Base-by-base conservation (phyloP, 2,888 invertebrate genomes). In the Syrista parreyssii region DNA sequence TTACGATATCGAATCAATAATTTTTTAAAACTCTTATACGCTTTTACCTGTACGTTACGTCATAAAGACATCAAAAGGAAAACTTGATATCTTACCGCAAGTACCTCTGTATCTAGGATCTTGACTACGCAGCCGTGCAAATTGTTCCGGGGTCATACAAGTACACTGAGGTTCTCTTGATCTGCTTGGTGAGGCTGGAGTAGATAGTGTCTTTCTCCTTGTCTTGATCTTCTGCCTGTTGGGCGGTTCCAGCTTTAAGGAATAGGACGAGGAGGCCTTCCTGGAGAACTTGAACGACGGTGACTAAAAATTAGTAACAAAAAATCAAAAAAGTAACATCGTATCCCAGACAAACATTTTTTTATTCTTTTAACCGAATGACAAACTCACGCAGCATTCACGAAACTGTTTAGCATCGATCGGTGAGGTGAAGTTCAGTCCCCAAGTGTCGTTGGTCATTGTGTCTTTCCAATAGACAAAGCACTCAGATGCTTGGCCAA, bases 381-480 rank as follows among this genome's bases (percentile, higher is more conserved):
- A 84, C 89, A 92, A 93, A 97, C 98, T 97, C 95, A 98, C 98
- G 93, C 98, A 98, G 93, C 97, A 98, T 94, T 98, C 98, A 91
- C 97, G 94, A 92, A 99, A 99, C 92, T 98, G 97, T 93, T 98
- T 97, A 84, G 99, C 99, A 92, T 99, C 99, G 88, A 98, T 97
- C 81, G 98, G 97, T 78, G 98, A 98, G 77, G 98, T 98, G 91
- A 99, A 99, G 93, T 99, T 99, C 84, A 99, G 94, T 80, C 99
- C 99, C 99, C 99, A 99, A 72, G 99, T 99, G 92, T 98, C 98
- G 92, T 97, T 97, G 88, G 97, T 97, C 96, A 97, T 97, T 75
- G 98, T 96, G 92, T 99, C 99, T 92, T 98, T 98, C 99, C 99
- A 99, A 92, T 99, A 99, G 79, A 99, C 97, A 92, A 99, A 99